A percentile compares a stretch with the other conserved stretches of the same genome.
Evolutionary conservation across 2,888 invertebrate genomes (phyloP).

Genomic region (Vanessa cardui): DNA sequence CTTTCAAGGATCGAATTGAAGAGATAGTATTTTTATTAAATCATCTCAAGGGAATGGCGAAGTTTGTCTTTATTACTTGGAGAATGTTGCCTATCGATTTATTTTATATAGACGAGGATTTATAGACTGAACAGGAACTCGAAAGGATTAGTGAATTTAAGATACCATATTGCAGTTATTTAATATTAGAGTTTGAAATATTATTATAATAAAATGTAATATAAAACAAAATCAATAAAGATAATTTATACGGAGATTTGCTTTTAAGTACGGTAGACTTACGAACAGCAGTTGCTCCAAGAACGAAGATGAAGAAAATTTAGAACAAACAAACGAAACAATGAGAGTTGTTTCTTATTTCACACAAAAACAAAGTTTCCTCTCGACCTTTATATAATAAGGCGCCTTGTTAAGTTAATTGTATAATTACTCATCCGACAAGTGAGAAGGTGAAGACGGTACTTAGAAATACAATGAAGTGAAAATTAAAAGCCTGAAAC

Average conservation of each 20-base stretch:
- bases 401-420: conserved; percentile 73
- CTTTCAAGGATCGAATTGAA: conserved; percentile 20
- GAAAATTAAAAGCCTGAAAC: conserved; percentile 21
- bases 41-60: conserved; percentile 1
- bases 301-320: conserved; percentile 51
- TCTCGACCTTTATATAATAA: conserved; percentile 55
- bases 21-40: conserved; percentile 17
- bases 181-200: background rate
- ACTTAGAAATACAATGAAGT: conserved; percentile 30
- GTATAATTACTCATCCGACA: conserved; percentile 57
- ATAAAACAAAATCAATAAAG: conserved; percentile 33
- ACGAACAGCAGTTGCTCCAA: conserved; percentile 49
- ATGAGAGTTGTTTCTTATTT: conserved; percentile 65
- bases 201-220: background rate
- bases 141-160: no score
- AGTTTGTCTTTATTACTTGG: conserved; percentile 4
- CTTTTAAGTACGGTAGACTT: conserved; percentile 40
- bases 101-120: background rate
- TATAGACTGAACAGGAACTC: no score
- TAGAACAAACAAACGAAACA: conserved; percentile 55
- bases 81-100: background rate
- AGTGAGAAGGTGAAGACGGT: conserved; percentile 38
- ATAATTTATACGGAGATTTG: conserved; percentile 40
- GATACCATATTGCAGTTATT: no score
- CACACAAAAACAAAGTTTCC: conserved; percentile 63